Conservation (phyloP, 2,888 invertebrate species). For the Microplitis deprimator region DNA sequence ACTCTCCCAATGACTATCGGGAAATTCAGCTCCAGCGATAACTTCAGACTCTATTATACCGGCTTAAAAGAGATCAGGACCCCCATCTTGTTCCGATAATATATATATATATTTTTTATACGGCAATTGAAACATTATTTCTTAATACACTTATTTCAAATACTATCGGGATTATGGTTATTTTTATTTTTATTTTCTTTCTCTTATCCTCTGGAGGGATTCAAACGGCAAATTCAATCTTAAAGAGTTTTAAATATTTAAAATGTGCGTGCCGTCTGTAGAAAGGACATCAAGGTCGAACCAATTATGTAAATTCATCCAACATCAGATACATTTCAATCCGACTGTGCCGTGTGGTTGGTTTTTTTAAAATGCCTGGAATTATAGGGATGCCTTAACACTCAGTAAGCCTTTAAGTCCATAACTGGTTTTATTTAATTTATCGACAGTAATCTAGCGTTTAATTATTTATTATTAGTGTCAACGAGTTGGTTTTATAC, state of each 20-base stretch:
- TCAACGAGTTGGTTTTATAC: background rate
- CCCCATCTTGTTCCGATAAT: background rate
- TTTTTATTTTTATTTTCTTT: slow-evolving; percentile 21
- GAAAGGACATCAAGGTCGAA: slow-evolving; percentile 54
- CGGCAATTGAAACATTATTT: background rate
- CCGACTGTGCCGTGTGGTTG: slow-evolving; percentile 37
- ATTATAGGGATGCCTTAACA: background rate
- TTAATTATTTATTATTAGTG: slow-evolving; percentile 2
- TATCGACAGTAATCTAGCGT: background rate
- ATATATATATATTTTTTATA: background rate
- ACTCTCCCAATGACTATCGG: background rate
- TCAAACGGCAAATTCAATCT: slow-evolving; percentile 51
- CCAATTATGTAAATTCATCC: slow-evolving; percentile 63
- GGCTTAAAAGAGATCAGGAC: background rate
- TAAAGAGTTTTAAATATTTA: background rate
- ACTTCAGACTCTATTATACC: background rate
- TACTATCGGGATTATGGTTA: background rate
- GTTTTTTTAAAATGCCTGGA: background rate
- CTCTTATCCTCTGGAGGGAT: slow-evolving; percentile 35
- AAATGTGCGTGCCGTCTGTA: slow-evolving; percentile 18
- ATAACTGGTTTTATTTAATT: background rate
- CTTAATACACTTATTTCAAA: background rate
- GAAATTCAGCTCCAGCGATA: background rate
- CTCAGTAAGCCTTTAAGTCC: background rate
- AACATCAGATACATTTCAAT: slow-evolving; percentile 62